These are phyloP conservation scores for Psix sp. DNA, from an alignment of 1,140 invertebrate species.

Conservation along the genomic window DNA sequence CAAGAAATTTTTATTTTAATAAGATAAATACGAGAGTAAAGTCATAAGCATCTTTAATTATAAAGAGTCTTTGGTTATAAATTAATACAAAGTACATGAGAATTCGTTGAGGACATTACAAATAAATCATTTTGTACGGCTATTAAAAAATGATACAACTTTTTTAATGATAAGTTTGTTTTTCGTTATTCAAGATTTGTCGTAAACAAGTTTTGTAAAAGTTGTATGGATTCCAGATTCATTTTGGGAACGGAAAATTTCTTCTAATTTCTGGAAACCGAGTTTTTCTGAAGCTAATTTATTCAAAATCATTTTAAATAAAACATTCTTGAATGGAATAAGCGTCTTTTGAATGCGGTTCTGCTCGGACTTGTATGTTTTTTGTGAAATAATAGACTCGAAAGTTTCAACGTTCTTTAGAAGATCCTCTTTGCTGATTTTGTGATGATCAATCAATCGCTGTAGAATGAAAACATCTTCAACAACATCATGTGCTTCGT, in stretches of 20 bases:
- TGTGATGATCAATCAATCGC: constrained; percentile 11
- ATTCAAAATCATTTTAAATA: constrained; percentile 7
- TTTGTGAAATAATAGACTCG: constrained; percentile 3
- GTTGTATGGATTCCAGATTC: constrained; percentile 1
- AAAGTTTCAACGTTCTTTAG: constrained; percentile 2
- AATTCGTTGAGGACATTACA: neutral
- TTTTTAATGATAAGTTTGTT: constrained; percentile 7
- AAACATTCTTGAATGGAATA: neutral
- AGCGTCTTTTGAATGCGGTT: neutral
- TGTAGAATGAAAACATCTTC: constrained; percentile 15
- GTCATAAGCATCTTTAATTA: no score
- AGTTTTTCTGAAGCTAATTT: constrained; percentile 16
- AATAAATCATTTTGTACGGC: neutral
- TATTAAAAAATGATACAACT: neutral
- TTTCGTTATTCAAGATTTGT: constrained; percentile 15
- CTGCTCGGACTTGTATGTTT: neutral
- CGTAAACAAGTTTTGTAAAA: constrained; percentile 10
- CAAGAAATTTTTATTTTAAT: no score
- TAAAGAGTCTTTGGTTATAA: no score
- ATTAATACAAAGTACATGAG: no score
- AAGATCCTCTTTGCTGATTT: constrained; percentile 11
- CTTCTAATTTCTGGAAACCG: constrained; percentile 6
- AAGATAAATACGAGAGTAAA: no score
- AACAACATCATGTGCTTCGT: constrained; percentile 14
- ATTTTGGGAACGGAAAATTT: constrained; percentile 1